Base-by-base conservation (phyloP, 2,113 vertebrate genomes). In the Centropristis striata region DNA sequence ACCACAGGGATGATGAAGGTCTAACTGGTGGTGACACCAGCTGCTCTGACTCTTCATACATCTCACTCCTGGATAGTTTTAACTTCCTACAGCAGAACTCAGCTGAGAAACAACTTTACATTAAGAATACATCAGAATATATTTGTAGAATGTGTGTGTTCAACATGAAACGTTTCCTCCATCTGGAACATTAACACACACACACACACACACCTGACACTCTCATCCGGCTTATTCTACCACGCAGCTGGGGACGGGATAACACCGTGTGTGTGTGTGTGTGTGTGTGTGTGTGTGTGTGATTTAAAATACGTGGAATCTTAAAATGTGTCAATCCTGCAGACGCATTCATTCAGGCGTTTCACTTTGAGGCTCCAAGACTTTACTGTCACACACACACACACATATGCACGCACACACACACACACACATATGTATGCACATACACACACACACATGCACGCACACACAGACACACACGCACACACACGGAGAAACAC, bases 121-220 rank as follows among this genome's bases (percentile, higher is more conserved):
- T 77, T 46, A 25, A 49, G 80, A 71, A 81, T 87, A 75, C 14
- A 75, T 78, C 60, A 81, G 12, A 72, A 85, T 72, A 70, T 37
- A 66, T 83, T 88, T 67, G 51, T 20, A 20, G 41, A 57, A 42
- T 11, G 32, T 61, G 41, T 63, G 63, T 54, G 39, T 78, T 66
- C 3, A 49, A 60, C 63, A 81, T 28, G 20, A 75, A 72, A 23
- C 12, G 20, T 42, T 64, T 54, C 37, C 64, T 74, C 71, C 65
- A 83, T 84, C 49, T 77, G 85, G 23, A 23, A 23, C 6, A 49
- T 39, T 60, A 55, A 51, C 65, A 61, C 64, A 81, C 63, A 23
- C 6, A 49, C 32, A 65, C 51, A 51, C 65, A 61, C 64, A 81
- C 63, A 91, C 76, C 72, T 85, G 65, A 58, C 65, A 25, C 51